Percentiles rank a stretch among this genome's conserved stretches.
Conservation (phyloP, 2,797 vertebrate genomes). For the Hafferia zeledoni region DNA sequence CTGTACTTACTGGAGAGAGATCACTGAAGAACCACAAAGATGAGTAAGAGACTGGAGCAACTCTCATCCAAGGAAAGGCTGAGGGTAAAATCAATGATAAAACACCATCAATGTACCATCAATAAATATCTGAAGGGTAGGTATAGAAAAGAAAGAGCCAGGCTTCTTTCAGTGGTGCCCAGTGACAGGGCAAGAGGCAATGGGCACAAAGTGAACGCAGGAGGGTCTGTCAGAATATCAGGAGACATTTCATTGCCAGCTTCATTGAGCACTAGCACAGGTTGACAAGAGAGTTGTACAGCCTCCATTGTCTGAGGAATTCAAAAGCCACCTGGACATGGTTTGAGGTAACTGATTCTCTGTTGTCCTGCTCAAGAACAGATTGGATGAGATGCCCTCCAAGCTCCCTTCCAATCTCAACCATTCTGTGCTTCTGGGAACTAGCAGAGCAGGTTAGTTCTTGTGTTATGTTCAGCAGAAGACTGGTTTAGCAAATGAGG, state of each 20-base stretch:
- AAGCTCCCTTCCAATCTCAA: background rate
- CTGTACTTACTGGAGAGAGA: background rate
- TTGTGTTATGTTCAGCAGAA: background rate
- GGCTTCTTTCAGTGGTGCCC: background rate
- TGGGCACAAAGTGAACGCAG: background rate
- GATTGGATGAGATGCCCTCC: background rate
- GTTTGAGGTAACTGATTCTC: background rate
- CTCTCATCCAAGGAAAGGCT: background rate
- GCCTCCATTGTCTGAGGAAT: background rate
- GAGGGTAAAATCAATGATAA: background rate
- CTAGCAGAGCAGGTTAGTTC: background rate
- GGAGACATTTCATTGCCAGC: background rate
- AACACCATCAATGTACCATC: background rate
- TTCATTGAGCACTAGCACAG: background rate
- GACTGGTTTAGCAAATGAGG: background rate
- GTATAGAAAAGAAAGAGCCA: background rate
- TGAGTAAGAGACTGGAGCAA: background rate
- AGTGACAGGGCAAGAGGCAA: background rate
- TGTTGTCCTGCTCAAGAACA: rapidly evolving
- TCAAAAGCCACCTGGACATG: background rate
- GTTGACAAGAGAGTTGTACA: background rate
- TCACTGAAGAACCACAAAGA: background rate
- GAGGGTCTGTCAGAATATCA: background rate
- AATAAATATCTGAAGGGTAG: background rate
- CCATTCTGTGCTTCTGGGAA: background rate